Conservation (phyloP, 2,797 vertebrate genomes). For the Dermochelys coriacea region DNA sequence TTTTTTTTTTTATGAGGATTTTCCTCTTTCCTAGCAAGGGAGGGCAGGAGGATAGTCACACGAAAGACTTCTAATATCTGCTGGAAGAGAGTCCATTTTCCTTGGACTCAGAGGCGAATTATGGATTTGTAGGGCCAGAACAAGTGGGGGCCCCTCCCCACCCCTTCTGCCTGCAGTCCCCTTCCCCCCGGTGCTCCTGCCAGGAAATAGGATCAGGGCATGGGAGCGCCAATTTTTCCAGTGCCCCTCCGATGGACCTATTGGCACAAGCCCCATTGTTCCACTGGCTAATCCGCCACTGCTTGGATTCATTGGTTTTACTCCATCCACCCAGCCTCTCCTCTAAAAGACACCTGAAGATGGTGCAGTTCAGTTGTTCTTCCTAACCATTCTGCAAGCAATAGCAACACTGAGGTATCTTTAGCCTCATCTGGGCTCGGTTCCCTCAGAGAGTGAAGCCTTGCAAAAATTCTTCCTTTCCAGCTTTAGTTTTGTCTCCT, state of each 20-base stretch:
- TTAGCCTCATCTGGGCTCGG: neutral
- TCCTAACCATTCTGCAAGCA: neutral
- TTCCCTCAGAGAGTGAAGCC: neutral
- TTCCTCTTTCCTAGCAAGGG: accelerated
- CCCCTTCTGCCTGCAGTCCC: too few species aligned
- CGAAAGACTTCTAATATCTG: neutral
- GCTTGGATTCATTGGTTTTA: accelerated
- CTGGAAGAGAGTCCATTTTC: neutral
- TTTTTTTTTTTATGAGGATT: constrained; percentile 1
- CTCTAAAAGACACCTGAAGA: neutral
- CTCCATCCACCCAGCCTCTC: neutral
- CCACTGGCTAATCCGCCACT: too few species aligned
- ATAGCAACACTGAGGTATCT: neutral
- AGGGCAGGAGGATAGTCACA: too few species aligned
- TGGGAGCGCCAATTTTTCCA: too few species aligned
- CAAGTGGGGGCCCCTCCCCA: too few species aligned
- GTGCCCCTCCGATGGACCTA: too few species aligned
- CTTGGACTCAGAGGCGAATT: too few species aligned
- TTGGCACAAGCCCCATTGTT: too few species aligned
- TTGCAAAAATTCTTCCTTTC: constrained; percentile 18
- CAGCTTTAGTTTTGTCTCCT: constrained; percentile 39
- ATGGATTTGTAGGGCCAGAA: too few species aligned
- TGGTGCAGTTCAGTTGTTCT: neutral
- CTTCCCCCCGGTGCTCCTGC: too few species aligned
- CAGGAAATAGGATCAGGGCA: too few species aligned